A percentile compares a stretch with the other conserved stretches of the same genome.
Conservation (phyloP, 2,888 invertebrate genomes). For the Microchrysa polita region DNA sequence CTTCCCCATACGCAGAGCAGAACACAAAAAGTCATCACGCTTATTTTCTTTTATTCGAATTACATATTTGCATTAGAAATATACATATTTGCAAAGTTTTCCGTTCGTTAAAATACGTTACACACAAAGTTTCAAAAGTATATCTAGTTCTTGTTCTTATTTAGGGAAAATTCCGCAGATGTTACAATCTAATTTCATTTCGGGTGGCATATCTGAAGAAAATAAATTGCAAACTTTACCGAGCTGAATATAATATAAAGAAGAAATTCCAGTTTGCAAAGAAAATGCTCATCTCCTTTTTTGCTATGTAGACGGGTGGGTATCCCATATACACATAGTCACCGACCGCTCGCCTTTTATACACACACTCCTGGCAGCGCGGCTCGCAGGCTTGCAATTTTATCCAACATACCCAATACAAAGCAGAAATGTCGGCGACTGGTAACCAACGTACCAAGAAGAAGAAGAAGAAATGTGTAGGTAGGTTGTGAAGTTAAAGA, state of each 20-base stretch:
- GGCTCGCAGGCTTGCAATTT: background rate
- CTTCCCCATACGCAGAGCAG: too few species aligned
- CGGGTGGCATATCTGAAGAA: conserved; percentile 35
- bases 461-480: too few species aligned
- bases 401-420: background rate
- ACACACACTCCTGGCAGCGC: too few species aligned
- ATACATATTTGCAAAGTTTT: conserved; percentile 10
- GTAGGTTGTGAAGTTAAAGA: too few species aligned
- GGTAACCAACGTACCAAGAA: background rate
- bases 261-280: conserved; percentile 42
- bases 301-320: too few species aligned
- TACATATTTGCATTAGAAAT: conserved; percentile 20
- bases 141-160: conserved; percentile 32
- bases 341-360: too few species aligned
- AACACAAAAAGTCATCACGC: too few species aligned
- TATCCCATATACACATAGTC: too few species aligned
- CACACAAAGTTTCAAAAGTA: conserved; percentile 19
- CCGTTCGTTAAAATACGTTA: conserved; percentile 19
- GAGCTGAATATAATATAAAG: conserved; percentile 38
- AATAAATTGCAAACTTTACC: conserved; percentile 44
- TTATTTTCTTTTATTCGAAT: conserved; percentile 6
- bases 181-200: conserved; percentile 44
- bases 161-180: conserved; percentile 41
- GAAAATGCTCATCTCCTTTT: conserved; percentile 32
- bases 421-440: background rate